Conservation (phyloP, 2,113 vertebrate species). For the Nothobranchius furzeri region DNA sequence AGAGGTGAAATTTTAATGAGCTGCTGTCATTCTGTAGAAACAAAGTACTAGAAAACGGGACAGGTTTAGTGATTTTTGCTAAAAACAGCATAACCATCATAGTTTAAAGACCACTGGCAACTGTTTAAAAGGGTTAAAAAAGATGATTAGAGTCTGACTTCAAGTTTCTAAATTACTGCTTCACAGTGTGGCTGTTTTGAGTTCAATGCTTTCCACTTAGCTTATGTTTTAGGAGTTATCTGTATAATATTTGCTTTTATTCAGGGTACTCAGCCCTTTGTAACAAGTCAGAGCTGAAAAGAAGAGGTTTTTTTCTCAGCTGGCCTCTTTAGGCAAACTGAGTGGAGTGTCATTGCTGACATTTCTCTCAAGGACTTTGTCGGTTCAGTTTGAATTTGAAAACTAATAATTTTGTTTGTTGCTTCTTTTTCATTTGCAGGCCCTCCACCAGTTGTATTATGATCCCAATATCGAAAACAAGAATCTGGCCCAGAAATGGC, state of each 20-base stretch:
- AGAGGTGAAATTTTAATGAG: no score
- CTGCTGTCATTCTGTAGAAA: no score
- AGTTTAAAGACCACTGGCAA: no score
- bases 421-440: conserved; percentile 72
- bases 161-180: conserved; percentile 50
- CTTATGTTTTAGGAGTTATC: conserved; percentile 39
- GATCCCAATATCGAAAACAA: conserved; percentile 99
- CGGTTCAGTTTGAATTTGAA: conserved; percentile 7
- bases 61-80: no score
- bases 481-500: conserved; percentile 99
- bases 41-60: no score
- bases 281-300: not conserved
- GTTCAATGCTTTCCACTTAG: conserved; percentile 43
- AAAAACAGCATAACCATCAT: no score
- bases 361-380: conserved; percentile 16
- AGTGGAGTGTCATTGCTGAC: not conserved
- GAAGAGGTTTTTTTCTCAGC: not conserved
- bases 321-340: conserved; percentile 4
- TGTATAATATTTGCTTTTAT: conserved; percentile 20
- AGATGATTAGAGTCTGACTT: not conserved
- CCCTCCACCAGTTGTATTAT: conserved; percentile 97
- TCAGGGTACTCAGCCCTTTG: conserved; percentile 16
- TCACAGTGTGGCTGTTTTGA: conserved; percentile 46
- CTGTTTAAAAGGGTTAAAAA: no score
- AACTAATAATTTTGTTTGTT: not conserved